phyloP scores from a whole-genome alignment of 2,888 invertebrate genomes.

The Schizaphis graminum region DNA sequence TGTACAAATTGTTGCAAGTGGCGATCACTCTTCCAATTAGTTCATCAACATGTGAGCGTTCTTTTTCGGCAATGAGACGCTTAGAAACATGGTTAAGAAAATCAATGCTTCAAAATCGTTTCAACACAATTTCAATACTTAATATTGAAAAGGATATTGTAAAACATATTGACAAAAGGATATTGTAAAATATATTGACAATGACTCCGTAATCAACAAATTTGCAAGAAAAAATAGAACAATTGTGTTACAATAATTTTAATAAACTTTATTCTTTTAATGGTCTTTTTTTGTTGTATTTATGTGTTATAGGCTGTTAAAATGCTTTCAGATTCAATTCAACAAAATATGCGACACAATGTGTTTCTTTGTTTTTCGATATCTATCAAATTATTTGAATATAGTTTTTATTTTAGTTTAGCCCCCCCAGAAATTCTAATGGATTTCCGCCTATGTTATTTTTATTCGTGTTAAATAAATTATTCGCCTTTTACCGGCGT shows the following conservation, averaged over 20 bases:
- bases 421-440: neutral
- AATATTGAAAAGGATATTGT: constrained; percentile 1
- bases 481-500: too few relatives aligned
- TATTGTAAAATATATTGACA: constrained; percentile 18
- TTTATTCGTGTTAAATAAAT: too few relatives aligned
- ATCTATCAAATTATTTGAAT: constrained; percentile 19
- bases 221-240: constrained; percentile 30
- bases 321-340: constrained; percentile 22
- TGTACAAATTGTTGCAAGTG: too few relatives aligned
- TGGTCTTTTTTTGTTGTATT: too few relatives aligned
- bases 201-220: constrained; percentile 24
- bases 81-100: too few relatives aligned
- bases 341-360: constrained; percentile 23
- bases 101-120: too few relatives aligned
- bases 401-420: constrained; percentile 29
- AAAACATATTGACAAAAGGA: neutral
- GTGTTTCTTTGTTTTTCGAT: constrained; percentile 26
- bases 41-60: too few relatives aligned
- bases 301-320: constrained; percentile 21
- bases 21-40: too few relatives aligned
- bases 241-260: neutral
- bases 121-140: neutral
- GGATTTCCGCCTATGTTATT: neutral
- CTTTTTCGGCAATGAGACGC: too few relatives aligned
- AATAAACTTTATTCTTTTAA: too few relatives aligned